A percentile compares a stretch with the other conserved stretches of the same genome.
Evolutionary conservation across 1,140 invertebrate genomes (phyloP).

Genomic region (Drosophila pseudoobscura): DNA sequence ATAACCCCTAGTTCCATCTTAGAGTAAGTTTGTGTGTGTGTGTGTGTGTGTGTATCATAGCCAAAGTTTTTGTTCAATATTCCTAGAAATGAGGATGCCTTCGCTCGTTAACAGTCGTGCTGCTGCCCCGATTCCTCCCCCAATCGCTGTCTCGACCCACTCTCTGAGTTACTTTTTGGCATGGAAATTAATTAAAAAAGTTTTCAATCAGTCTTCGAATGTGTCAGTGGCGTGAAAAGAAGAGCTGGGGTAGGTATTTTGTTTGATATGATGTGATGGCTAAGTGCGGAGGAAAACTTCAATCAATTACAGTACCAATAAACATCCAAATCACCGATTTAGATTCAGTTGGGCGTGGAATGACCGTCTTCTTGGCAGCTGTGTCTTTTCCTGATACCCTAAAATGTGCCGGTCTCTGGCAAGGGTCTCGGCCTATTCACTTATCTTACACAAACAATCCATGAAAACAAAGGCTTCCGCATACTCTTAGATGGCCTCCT

Average conservation of each 20-base stretch:
- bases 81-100: constrained; percentile 9
- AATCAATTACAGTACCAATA: constrained; percentile 27
- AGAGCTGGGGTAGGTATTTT: constrained; percentile 1
- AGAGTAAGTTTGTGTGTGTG: background rate
- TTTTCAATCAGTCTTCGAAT: constrained; percentile 74
- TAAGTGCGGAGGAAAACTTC: constrained; percentile 6
- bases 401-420: background rate
- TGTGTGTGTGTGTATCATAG: constrained; percentile 8
- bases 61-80: constrained; percentile 53
- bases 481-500: background rate
- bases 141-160: no score
- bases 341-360: background rate
- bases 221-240: constrained; percentile 49
- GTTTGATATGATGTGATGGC: background rate
- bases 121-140: background rate
- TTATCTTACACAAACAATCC: background rate
- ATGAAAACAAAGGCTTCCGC: background rate
- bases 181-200: constrained; percentile 81
- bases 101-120: background rate
- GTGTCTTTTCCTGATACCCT: no score
- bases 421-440: background rate
- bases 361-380: background rate
- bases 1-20: background rate
- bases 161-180: constrained; percentile 39
- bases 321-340: background rate